These are phyloP conservation scores for Orgyia antiqua DNA, from an alignment of 2,888 invertebrate genomes.

Conservation along the genomic window DNA sequence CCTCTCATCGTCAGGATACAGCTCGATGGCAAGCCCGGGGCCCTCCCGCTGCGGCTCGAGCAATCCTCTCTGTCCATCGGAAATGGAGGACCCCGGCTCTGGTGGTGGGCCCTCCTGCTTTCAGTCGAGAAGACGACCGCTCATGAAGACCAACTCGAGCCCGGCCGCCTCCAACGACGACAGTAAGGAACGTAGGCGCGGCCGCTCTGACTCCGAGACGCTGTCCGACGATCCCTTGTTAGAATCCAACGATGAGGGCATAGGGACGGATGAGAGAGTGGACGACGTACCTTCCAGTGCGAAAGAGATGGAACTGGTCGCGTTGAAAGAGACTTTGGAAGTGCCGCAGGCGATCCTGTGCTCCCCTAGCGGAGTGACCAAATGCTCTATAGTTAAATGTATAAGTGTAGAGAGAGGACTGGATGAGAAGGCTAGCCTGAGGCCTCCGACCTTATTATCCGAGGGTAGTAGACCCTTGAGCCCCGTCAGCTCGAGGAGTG, in stretches of 20 bases:
- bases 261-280: slow-evolving; percentile 86
- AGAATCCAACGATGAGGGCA: slow-evolving; percentile 87
- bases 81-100: slow-evolving; percentile 85
- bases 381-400: slow-evolving; percentile 76
- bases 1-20: slow-evolving; percentile 90
- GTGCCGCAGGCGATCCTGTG: slow-evolving; percentile 60
- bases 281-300: slow-evolving; percentile 85
- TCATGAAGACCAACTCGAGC: slow-evolving; percentile 79
- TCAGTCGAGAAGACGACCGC: slow-evolving; percentile 77
- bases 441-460: slow-evolving; percentile 76
- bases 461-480: slow-evolving; percentile 79
- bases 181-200: slow-evolving; percentile 73
- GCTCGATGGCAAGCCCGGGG: slow-evolving; percentile 91
- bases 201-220: slow-evolving; percentile 85
- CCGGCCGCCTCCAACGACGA: slow-evolving; percentile 64
- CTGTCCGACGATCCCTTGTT: slow-evolving; percentile 83
- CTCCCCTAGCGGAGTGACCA: slow-evolving; percentile 70
- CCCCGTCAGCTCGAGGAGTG: slow-evolving; percentile 87
- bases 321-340: slow-evolving; percentile 64
- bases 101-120: slow-evolving; percentile 74
- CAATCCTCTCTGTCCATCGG: slow-evolving; percentile 86
- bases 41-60: slow-evolving; percentile 89
- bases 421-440: slow-evolving; percentile 64
- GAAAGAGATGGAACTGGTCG: slow-evolving; percentile 77
- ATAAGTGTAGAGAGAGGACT: slow-evolving; percentile 74